A percentile compares a stretch with the other conserved stretches of the same genome.
phyloP scores from a whole-genome alignment of 2,888 invertebrate genomes.

The Tachina grossa region DNA sequence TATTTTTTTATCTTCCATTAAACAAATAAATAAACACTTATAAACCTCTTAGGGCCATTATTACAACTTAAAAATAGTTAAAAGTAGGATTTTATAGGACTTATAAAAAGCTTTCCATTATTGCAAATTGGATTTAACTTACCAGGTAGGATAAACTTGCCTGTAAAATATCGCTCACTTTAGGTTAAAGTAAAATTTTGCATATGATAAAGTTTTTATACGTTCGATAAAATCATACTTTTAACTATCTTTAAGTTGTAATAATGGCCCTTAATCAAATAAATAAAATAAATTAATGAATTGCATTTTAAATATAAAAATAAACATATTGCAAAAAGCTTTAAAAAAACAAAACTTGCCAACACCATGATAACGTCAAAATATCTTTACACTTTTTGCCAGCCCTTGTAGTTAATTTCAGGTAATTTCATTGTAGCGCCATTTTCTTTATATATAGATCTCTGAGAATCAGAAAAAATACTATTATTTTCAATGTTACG shows the following conservation, averaged over 20 bases:
- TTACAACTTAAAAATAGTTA: too few species aligned
- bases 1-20: not conserved
- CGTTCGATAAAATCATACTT: too few species aligned
- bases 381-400: slow-evolving; percentile 77
- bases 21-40: slow-evolving; percentile 10
- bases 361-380: not conserved
- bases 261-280: too few species aligned
- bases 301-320: not conserved
- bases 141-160: too few species aligned
- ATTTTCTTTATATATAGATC: not conserved
- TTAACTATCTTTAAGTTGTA: too few species aligned
- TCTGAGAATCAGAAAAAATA: not conserved
- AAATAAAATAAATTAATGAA: slow-evolving; percentile 11
- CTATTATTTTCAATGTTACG: slow-evolving; percentile 50
- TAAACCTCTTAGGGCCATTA: too few species aligned
- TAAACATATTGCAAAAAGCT: not conserved
- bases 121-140: too few species aligned
- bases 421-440: slow-evolving; percentile 72
- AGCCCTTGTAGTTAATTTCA: slow-evolving; percentile 84
- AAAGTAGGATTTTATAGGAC: too few species aligned
- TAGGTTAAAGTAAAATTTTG: too few species aligned
- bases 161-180: too few species aligned
- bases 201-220: too few species aligned
- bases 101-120: too few species aligned
- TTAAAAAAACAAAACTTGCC: not conserved